Evolutionary conservation across 2,113 vertebrate genomes (phyloP).

Genomic region (Cheirogaleus medius): DNA sequence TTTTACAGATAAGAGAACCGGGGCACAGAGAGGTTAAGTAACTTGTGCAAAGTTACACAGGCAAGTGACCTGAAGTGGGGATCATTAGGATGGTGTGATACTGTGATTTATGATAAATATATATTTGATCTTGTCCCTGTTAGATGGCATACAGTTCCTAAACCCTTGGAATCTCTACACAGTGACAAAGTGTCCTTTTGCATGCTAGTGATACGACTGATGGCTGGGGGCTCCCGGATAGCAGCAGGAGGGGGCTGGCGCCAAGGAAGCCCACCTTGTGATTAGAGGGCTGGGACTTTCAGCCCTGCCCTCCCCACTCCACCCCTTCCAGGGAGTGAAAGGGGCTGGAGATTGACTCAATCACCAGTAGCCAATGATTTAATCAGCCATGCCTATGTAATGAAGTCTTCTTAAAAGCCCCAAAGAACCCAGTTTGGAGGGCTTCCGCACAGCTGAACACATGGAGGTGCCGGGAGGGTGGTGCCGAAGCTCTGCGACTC

Average conservation of each 20-base stretch:
- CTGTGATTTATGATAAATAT: background rate
- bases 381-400: fast-evolving
- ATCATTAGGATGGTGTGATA: background rate
- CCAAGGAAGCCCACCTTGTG: background rate
- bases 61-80: background rate
- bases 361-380: too few species aligned
- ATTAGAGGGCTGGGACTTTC: background rate
- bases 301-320: background rate
- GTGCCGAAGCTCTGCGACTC: background rate
- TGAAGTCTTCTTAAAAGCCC: background rate
- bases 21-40: background rate
- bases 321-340: background rate
- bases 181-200: background rate
- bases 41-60: background rate
- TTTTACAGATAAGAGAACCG: background rate
- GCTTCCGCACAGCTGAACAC: background rate
- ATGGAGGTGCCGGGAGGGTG: background rate
- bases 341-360: background rate
- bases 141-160: background rate
- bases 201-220: background rate
- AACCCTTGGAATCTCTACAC: background rate
- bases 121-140: background rate
- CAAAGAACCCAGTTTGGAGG: background rate
- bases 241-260: background rate
- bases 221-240: background rate